A percentile compares a stretch with the other conserved stretches of the same genome.
Conservation (phyloP, 2,797 vertebrate species). For the Eulemur albifrons region DNA sequence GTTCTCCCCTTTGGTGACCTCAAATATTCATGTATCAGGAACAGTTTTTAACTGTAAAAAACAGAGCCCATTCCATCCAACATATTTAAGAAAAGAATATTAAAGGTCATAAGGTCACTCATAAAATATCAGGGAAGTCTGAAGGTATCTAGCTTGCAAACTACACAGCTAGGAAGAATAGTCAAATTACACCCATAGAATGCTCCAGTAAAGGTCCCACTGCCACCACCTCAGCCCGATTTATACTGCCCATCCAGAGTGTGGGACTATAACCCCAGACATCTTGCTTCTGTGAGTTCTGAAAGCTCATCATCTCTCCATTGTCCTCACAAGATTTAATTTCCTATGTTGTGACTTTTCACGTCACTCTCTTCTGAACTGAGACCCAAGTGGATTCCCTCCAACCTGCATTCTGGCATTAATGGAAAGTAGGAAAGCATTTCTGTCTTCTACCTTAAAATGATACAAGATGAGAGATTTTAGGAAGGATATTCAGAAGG, state of each 20-base stretch:
- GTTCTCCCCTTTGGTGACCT: background rate
- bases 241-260: background rate
- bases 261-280: background rate
- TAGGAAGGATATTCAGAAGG: background rate
- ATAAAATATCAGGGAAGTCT: background rate
- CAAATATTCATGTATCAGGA: background rate
- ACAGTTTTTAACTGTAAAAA: background rate
- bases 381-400: background rate
- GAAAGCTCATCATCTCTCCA: background rate
- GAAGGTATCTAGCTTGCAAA: background rate
- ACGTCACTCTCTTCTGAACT: background rate
- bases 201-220: background rate
- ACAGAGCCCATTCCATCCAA: background rate
- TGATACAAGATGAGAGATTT: background rate
- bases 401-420: background rate
- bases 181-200: background rate
- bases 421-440: background rate
- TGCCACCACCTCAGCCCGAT: background rate
- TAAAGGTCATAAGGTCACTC: background rate
- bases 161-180: background rate
- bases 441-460: background rate
- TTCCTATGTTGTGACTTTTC: background rate
- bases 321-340: background rate
- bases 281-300: background rate
- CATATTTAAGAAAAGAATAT: background rate